Evolutionary conservation across 2,113 vertebrate species (phyloP).

Genomic region (Spea bombifrons): DNA sequence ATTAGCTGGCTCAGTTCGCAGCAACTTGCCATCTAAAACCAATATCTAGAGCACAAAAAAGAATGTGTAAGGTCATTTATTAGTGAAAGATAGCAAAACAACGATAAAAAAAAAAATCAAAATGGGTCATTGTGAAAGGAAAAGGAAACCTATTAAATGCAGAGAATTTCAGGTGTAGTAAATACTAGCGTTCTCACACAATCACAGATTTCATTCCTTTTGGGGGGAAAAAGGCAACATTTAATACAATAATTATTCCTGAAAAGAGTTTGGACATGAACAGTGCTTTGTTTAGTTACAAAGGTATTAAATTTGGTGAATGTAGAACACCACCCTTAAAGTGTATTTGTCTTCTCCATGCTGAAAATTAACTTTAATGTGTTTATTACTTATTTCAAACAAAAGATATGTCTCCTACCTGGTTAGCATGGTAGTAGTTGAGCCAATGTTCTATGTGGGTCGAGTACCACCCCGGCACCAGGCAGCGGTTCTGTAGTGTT

Average conservation of each 20-base stretch:
- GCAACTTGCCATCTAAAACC: conserved; percentile 90
- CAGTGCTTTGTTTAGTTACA: too few species aligned
- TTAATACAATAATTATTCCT: too few species aligned
- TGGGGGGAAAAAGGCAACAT: too few species aligned
- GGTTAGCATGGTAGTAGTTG: conserved; percentile 84
- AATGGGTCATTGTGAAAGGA: neutral
- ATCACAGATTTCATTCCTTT: too few species aligned
- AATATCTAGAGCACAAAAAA: conserved; percentile 71
- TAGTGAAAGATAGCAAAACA: neutral
- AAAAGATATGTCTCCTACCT: conserved; percentile 65
- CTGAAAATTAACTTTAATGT: too few species aligned
- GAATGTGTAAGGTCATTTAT: too few species aligned
- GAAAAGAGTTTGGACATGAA: too few species aligned
- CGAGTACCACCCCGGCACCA: conserved; percentile 90
- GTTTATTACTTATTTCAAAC: neutral
- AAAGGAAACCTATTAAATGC: neutral
- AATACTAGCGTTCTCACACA: too few species aligned
- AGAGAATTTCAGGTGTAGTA: too few species aligned
- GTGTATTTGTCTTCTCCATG: too few species aligned
- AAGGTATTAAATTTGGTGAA: too few species aligned
- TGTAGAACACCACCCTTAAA: too few species aligned
- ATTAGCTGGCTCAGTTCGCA: conserved; percentile 89
- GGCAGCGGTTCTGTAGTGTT: conserved; percentile 88
- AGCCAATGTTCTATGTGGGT: conserved; percentile 92
- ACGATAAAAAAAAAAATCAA: neutral